phyloP scores from a whole-genome alignment of 2,113 vertebrate species.

The Micromys minutus region DNA sequence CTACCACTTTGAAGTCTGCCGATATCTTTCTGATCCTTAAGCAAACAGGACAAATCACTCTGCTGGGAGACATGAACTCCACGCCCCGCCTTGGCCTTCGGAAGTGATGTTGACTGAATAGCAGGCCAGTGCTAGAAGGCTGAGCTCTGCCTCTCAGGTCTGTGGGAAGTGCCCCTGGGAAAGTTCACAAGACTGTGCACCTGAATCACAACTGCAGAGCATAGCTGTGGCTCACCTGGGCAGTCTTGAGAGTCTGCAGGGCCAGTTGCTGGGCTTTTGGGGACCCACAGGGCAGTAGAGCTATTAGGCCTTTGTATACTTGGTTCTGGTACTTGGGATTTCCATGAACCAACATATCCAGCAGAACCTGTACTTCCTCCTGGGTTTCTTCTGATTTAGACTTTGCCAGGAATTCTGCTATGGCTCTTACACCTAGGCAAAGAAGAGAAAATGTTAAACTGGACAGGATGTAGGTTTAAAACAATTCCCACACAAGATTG shows the following conservation, averaged over 20 bases:
- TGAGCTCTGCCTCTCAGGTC: neutral
- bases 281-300: constrained; percentile 83
- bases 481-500: neutral
- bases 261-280: constrained; percentile 86
- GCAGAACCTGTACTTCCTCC: constrained; percentile 82
- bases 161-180: neutral
- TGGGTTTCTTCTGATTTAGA: constrained; percentile 86
- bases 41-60: constrained; percentile 71
- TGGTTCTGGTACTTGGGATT: constrained; percentile 90
- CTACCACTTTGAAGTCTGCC: constrained; percentile 56
- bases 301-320: constrained; percentile 88
- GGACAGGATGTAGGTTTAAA: constrained; percentile 13
- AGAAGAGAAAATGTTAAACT: constrained; percentile 50
- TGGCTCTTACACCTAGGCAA: constrained; percentile 84
- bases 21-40: constrained; percentile 68
- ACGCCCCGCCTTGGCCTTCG: constrained; percentile 47
- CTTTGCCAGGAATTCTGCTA: constrained; percentile 86
- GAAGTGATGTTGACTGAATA: constrained; percentile 24
- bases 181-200: neutral
- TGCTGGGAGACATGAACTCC: constrained; percentile 53
- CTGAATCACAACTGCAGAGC: neutral
- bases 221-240: constrained; percentile 85
- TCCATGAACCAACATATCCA: constrained; percentile 86
- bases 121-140: neutral
- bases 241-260: constrained; percentile 83